A percentile compares a stretch with the other conserved stretches of the same genome.
phyloP scores from a whole-genome alignment of 2,888 invertebrate species.

The Drosophila putrida region DNA sequence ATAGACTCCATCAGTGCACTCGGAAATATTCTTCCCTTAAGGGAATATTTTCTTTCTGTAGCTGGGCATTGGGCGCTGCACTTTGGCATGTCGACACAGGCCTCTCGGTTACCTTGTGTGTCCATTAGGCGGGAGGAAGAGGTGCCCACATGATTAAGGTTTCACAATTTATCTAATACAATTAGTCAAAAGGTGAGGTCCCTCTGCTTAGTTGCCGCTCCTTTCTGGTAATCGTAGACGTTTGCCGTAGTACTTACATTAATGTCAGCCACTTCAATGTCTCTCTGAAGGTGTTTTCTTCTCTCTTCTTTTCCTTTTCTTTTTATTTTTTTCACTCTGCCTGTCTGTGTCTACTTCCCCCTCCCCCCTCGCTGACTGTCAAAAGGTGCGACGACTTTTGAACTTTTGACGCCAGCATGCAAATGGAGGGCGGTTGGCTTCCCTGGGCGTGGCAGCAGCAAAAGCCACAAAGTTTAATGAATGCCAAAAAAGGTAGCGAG shows the following conservation, averaged over 20 bases:
- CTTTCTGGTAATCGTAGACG: constrained; percentile 72
- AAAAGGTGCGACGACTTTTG: constrained; percentile 74
- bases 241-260: constrained; percentile 50
- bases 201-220: constrained; percentile 19
- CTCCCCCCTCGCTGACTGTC: constrained; percentile 12
- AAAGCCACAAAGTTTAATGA: constrained; percentile 69
- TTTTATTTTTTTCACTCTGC: background rate
- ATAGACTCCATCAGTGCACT: constrained; percentile 44
- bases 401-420: constrained; percentile 68
- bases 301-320: background rate
- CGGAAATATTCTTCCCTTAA: background rate
- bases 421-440: constrained; percentile 36
- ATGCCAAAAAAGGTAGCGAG: constrained; percentile 40
- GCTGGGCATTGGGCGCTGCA: constrained; percentile 29
- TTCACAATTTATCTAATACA: constrained; percentile 82
- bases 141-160: constrained; percentile 79
- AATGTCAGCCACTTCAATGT: constrained; percentile 54
- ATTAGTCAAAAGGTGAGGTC: constrained; percentile 72
- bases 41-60: background rate
- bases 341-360: background rate
- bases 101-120: constrained; percentile 5
- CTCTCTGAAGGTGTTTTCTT: constrained; percentile 19
- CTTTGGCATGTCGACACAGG: constrained; percentile 41
- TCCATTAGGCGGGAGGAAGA: constrained; percentile 15
- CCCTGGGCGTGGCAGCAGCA: constrained; percentile 41